Evolutionary conservation across 2,888 invertebrate genomes (phyloP), one percentile per base, ranked within the genome.

Genomic region (Elegia similella): DNA sequence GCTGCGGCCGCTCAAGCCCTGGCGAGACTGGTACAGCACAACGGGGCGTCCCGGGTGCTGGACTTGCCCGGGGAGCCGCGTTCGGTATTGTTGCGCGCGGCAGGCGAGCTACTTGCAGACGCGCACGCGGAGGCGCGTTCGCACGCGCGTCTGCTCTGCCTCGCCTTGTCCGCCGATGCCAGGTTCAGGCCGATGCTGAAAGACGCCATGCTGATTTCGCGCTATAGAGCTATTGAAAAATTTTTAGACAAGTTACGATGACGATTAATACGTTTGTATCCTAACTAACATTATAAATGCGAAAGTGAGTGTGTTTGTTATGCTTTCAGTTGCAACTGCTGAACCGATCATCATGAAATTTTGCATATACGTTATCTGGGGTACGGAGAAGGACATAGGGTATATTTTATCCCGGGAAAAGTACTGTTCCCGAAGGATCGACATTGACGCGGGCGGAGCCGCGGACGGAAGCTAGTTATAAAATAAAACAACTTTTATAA

Each of bases 111-210:
- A 62, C 86, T 98, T 7, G 95, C 94, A 29, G 98, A 99, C 80
- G 97, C 97, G 16, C 96, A 95, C 77, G 93, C 97, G 29, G 97
- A 98, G 65, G 95, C 98, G 0, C 94, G 98, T 62, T 93, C 93
- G 72, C 94, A 96, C 78, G 96, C 96, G 1, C 96, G 97, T 73
- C 93, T 94, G 56, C 93, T 98, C 65, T 95, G 98, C 71, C 92
- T 94, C 16, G 88, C 93, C 55, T 87, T 98, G 47, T 93, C 95
- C 55, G 92, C 93, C 17, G 96, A 97, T 82, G 92, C 92, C 7
- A 94, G 95, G 56, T 98, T 98, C 81, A 94, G 95, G 55, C 94
- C 94, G 64, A 92, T 95, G 70, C 85, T 98, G 47, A 92, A 94
- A 62, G 98, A 97, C 66, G 94, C 97, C 7, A 95, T 98, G 74